Evolutionary conservation across 2,888 invertebrate genomes (phyloP).

Genomic region (Hypsopygia costalis): DNA sequence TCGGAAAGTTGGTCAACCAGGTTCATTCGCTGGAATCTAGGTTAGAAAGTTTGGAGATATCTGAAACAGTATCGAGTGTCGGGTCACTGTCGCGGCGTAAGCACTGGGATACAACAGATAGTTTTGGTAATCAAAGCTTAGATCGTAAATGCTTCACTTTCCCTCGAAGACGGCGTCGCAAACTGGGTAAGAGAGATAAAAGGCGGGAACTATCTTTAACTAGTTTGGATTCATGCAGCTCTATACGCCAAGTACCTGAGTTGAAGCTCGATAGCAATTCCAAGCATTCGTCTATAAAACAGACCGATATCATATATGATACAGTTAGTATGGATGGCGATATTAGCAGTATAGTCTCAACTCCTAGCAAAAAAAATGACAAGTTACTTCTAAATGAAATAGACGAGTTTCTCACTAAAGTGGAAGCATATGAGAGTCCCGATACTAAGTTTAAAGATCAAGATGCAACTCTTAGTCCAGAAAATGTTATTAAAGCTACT

Average conservation of each 20-base stretch:
- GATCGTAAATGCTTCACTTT: slow-evolving; percentile 65
- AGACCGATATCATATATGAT: slow-evolving; percentile 33
- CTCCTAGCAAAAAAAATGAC: slow-evolving; percentile 69
- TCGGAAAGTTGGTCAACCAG: slow-evolving; percentile 80
- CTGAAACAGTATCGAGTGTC: slow-evolving; percentile 43
- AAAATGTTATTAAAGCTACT: slow-evolving; percentile 65
- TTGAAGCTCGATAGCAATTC: slow-evolving; percentile 31
- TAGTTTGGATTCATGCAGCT: slow-evolving; percentile 46
- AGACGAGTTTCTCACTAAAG: slow-evolving; percentile 69
- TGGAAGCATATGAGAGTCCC: slow-evolving; percentile 65
- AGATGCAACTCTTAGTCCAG: slow-evolving; percentile 35
- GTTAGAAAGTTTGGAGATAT: slow-evolving; percentile 65
- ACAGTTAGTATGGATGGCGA: slow-evolving; percentile 70
- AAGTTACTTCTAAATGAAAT: slow-evolving; percentile 69
- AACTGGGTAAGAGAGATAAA: slow-evolving; percentile 33
- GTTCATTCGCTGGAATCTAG: slow-evolving; percentile 82
- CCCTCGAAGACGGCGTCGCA: slow-evolving; percentile 60
- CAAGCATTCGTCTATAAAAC: slow-evolving; percentile 10
- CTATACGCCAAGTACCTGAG: slow-evolving; percentile 28
- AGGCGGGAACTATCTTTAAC: slow-evolving; percentile 48
- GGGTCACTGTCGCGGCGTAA: slow-evolving; percentile 34
- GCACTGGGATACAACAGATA: slow-evolving; percentile 51
- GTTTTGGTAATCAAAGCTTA: slow-evolving; percentile 47
- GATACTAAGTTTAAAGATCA: slow-evolving; percentile 46
- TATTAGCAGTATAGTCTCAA: slow-evolving; percentile 66